Evolutionary conservation across 1,140 invertebrate genomes (phyloP), one percentile per base, ranked within the genome.

Genomic region (Monochamus saltuarius): DNA sequence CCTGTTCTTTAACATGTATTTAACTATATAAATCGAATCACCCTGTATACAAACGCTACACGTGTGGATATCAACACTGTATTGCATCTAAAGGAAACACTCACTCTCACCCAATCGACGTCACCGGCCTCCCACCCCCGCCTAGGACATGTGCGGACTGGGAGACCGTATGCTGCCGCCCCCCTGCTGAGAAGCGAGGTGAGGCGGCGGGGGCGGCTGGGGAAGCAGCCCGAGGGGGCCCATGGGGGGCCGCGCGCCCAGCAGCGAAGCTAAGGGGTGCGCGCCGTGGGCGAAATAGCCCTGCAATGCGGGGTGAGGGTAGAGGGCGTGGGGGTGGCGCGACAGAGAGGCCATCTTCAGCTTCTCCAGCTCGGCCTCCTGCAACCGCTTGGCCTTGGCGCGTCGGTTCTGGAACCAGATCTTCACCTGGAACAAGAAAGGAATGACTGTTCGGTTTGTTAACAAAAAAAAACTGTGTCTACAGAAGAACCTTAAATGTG

Each of bases 371-470:
- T 97, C 94, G 35, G 94, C 94, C 77, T 98, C 94, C 75, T 97
- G 94, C 4, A 97, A 83, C 13, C 95, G 85, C 75, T 98, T 98
- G 65, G 92, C 91, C 78, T 98, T 97, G 49, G 95, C 95, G 37
- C 95, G 82, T 7, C 95, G 84, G 77, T 98, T 98, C 86, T 98
- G 95, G 77, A 97, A 98, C 95, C 95, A 98, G 69, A 97, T 98
- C 84, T 97, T 97, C 61, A 95, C 91, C 87, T 92, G 82, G 38
- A 80, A 82, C n/a, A 63, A 68, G 78, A 69, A 72, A 50, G n/a
- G n/a, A 50, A 61, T 62, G 16, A 29, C 4, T 42, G 2, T 13
- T 13, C 39, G 36, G 34, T 14, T 45, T 45, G 14, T 47, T 42
- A 8, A 4, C 43, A 54, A 40, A 39, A 54, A 4, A 56, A 54